Percentiles rank a stretch among this genome's conserved stretches.
phyloP scores from a whole-genome alignment of 2,888 invertebrate genomes.

The Resseliella maxima region DNA sequence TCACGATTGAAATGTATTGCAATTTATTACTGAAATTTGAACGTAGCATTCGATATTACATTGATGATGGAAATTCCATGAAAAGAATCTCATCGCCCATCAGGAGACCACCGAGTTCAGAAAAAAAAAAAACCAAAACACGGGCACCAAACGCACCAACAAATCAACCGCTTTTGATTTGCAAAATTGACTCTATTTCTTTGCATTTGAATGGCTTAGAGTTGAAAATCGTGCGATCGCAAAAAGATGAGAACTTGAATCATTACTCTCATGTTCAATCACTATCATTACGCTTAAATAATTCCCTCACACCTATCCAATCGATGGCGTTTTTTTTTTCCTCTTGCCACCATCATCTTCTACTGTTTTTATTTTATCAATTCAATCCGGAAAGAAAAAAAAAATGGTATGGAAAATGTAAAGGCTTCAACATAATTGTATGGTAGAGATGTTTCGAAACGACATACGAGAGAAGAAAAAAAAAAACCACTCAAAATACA shows the following conservation, averaged over 20 bases:
- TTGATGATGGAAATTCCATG: too few species aligned
- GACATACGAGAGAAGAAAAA: too few species aligned
- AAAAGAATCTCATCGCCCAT: background rate
- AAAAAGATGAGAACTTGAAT: background rate
- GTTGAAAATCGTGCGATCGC: background rate
- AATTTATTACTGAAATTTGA: background rate
- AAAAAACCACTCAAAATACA: too few species aligned
- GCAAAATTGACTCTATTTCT: background rate
- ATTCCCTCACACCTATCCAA: background rate
- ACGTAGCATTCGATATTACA: background rate
- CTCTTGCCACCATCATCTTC: too few species aligned
- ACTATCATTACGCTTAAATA: background rate
- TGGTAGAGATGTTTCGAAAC: too few species aligned
- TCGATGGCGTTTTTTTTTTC: background rate
- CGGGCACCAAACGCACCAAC: too few species aligned
- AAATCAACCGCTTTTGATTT: too few species aligned
- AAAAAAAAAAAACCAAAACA: background rate
- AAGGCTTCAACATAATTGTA: too few species aligned
- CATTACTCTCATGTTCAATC: background rate
- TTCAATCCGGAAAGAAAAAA: too few species aligned
- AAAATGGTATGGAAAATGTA: too few species aligned
- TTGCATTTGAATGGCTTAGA: background rate
- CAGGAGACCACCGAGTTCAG: background rate
- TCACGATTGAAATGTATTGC: background rate
- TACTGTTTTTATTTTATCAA: too few species aligned